Base-by-base conservation (phyloP, 2,888 invertebrate species). In the Imbricaverruca yamaguchii region DNA sequence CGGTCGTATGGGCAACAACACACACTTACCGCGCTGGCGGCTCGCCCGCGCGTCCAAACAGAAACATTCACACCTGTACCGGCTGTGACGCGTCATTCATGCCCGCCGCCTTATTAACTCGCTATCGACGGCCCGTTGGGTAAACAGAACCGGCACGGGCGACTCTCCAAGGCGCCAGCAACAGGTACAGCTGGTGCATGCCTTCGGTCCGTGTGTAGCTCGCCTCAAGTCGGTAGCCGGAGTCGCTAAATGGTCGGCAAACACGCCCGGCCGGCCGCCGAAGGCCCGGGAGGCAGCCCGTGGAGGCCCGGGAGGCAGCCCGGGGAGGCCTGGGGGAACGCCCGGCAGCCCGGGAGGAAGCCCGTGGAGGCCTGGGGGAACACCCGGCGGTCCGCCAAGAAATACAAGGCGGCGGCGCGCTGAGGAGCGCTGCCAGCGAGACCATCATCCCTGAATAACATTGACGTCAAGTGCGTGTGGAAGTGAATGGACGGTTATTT, bases 31-130 rank as follows among this genome's bases (percentile, higher is more conserved):
- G 18, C 61, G 13, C 61, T 18, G 39, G 69, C 39, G 39, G 3
- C 25, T 13, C 69, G 69, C 39, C 15, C 25, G 25, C 15, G 39
- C 13, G 61, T 15, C 69, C 69, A 69, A 69, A 69, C 69, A 69
- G 39, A 69, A 69, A 39, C 69, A 69, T 69, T 69, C 25, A 69
- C 69, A 69, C 69, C 69, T 69, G 69, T 69, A 23, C 23, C 69
- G 39, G 39, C 69, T 12, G 4, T 39, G 61, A 18, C 61, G 61
- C 61, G 18, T 18, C 61, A 61, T 61, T 61, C 61, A 61, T 61
- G 61, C 15, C 15, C 15, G 13, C 61, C 18, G 61, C 61, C 18
- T 61, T 61, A 61, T 61, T 61, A 61, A 61, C 13, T 61, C 61
- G 61, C 61, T 18, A 61, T 61, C 61, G 61, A 18, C 12, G 61